Conservation (phyloP, 2,888 invertebrate genomes). For the Cerceris rybyensis region DNA sequence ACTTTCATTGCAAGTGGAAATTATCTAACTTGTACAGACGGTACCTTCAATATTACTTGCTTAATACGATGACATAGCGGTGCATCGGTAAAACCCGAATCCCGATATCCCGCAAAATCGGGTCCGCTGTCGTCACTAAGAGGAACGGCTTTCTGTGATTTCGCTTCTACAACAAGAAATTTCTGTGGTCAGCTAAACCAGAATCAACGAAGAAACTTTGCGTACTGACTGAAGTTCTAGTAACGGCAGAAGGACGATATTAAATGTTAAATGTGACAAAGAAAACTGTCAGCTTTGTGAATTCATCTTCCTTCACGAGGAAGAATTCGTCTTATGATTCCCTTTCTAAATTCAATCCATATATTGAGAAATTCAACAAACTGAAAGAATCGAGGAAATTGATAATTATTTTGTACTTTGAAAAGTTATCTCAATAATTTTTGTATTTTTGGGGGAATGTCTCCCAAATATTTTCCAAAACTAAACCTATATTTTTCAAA, state of each 20-base stretch:
- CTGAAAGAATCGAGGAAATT: neutral
- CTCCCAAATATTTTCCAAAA: too few species aligned
- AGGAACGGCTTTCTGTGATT: slow-evolving; percentile 19
- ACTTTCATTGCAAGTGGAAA: slow-evolving; percentile 5
- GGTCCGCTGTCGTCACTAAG: slow-evolving; percentile 26
- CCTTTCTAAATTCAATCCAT: neutral
- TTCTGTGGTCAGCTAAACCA: slow-evolving; percentile 47
- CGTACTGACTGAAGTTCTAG: slow-evolving; percentile 26
- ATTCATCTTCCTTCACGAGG: neutral
- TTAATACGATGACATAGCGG: slow-evolving; percentile 20
- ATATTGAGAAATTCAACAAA: neutral
- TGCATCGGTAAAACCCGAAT: slow-evolving; percentile 44
- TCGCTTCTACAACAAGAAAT: slow-evolving; percentile 52
- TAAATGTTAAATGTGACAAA: slow-evolving; percentile 31
- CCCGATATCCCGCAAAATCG: slow-evolving; percentile 48
- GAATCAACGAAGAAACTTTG: slow-evolving; percentile 48
- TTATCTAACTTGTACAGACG: slow-evolving; percentile 30
- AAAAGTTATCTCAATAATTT: too few species aligned
- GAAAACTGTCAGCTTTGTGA: slow-evolving; percentile 19
- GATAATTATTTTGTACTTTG: too few species aligned
- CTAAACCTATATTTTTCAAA: too few species aligned
- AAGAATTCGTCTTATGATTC: too few species aligned
- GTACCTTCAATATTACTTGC: slow-evolving; percentile 5
- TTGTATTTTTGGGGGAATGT: too few species aligned
- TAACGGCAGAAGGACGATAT: slow-evolving; percentile 34